A percentile compares a stretch with the other conserved stretches of the same genome.
phyloP scores from a whole-genome alignment of 2,797 vertebrate species.

The Falco berigora region DNA sequence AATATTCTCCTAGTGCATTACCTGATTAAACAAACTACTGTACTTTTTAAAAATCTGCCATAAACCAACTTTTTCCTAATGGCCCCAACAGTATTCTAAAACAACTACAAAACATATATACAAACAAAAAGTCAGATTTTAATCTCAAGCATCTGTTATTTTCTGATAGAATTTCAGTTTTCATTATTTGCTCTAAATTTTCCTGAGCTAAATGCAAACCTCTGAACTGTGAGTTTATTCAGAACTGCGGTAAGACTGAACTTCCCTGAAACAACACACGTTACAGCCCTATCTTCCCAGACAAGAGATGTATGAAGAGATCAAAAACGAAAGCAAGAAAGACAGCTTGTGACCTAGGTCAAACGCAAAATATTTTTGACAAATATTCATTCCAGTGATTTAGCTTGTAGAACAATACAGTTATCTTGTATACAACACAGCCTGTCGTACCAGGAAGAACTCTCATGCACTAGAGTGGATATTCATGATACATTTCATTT shows the following conservation, averaged over 20 bases:
- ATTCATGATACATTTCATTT: fast-evolving
- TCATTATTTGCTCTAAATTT: background rate
- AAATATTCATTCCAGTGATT: background rate
- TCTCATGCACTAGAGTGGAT: background rate
- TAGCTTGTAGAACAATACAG: background rate
- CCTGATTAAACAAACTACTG: background rate
- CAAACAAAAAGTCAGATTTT: background rate
- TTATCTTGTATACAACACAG: background rate
- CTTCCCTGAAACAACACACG: background rate
- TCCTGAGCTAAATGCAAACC: background rate
- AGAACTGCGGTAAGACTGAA: fast-evolving
- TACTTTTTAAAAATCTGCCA: background rate
- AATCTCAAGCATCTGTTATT: background rate
- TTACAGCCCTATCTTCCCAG: background rate
- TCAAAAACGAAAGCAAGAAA: background rate
- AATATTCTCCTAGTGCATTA: background rate
- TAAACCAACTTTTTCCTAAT: background rate
- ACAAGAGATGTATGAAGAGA: background rate
- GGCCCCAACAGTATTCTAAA: background rate
- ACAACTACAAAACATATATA: background rate
- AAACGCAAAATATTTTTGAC: background rate
- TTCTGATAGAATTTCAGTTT: background rate
- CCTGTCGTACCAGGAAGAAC: background rate
- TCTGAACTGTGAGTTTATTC: background rate
- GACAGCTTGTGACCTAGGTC: background rate